Evolutionary conservation across 2,113 vertebrate species (phyloP), one percentile per base, ranked within the genome.

Genomic region (Calcarius ornatus): DNA sequence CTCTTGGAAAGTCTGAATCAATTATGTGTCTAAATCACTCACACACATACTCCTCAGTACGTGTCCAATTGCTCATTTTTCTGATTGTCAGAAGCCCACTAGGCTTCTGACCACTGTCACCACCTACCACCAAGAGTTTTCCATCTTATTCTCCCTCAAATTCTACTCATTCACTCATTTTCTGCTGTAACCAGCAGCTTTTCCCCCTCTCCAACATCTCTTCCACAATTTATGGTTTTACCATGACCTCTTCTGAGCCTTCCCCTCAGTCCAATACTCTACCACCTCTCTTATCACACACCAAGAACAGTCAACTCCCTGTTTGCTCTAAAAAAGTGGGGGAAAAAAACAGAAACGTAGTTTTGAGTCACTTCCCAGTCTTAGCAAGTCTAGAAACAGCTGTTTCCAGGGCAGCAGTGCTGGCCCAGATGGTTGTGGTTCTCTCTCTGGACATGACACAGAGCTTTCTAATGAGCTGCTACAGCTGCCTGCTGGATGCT

Each of bases 401-500:
- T 86, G 56, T 56, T 86, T 84, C 13, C 51, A 90, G 88, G 51
- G 56, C 54, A 75, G 84, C 37, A 68, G 56, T 0, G 3, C 35
- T 54, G 43, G 51, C 38, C 40, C 63, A 88, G 38, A 40, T 64
- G 77, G 37, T 33, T 60, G 13, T 5, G 42, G 15, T 17, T 51
- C 42, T 42, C 72, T 72, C 33, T 5, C 80, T 86, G 83, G 60
- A 79, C 51, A 23, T 2, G 53, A 66, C 68, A 42, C 30, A 31
- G 56, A 81, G 47, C 28, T 75, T 60, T 81, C 61, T 30, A 2
- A 47, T 75, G 60, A 91, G 86, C 73, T 75, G 64, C 81, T 63
- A 4, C 94, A 96, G 86, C 86, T 94, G 91, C 73, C 63, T 86
- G 75, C 64, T 86, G 84, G 86, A 83, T n/a, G 86, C 69, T 56